Evolutionary conservation across 1,140 invertebrate genomes (phyloP).

Genomic region (Campoletis sonorensis): DNA sequence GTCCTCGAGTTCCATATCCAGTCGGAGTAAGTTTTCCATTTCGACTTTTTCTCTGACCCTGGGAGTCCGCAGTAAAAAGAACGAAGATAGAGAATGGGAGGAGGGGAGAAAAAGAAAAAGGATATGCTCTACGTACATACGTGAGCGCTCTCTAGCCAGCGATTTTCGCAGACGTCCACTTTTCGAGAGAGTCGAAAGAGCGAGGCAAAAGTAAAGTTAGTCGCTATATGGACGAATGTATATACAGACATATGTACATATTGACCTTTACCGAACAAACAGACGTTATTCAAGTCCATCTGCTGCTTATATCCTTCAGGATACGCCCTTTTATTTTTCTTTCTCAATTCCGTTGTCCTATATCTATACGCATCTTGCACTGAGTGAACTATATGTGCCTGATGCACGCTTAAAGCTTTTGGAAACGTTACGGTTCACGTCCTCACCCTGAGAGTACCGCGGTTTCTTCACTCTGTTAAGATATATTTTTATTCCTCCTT

Average conservation of each 20-base stretch:
- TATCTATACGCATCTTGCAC: background rate
- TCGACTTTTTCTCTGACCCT: slow-evolving; percentile 7
- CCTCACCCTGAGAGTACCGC: background rate
- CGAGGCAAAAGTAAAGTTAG: slow-evolving; percentile 9
- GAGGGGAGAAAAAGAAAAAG: background rate
- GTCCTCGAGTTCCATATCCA: background rate
- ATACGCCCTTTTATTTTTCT: background rate
- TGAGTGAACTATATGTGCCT: background rate
- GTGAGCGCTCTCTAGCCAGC: background rate
- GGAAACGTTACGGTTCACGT: slow-evolving; percentile 1
- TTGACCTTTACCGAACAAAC: background rate
- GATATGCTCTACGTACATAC: background rate
- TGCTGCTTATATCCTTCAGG: background rate
- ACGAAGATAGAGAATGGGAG: no score
- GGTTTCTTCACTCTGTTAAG: background rate
- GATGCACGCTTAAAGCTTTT: background rate
- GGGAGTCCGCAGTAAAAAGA: background rate
- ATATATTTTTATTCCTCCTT: background rate
- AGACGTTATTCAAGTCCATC: background rate
- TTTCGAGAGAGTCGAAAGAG: slow-evolving; percentile 20
- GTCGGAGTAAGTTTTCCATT: background rate
- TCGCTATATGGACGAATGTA: background rate
- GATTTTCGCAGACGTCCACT: slow-evolving; percentile 21
- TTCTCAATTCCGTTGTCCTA: background rate
- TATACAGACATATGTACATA: background rate